Evolutionary conservation across 2,888 invertebrate species (phyloP), one percentile per base, ranked within the genome.

Genomic region (Monochamus alternatus): DNA sequence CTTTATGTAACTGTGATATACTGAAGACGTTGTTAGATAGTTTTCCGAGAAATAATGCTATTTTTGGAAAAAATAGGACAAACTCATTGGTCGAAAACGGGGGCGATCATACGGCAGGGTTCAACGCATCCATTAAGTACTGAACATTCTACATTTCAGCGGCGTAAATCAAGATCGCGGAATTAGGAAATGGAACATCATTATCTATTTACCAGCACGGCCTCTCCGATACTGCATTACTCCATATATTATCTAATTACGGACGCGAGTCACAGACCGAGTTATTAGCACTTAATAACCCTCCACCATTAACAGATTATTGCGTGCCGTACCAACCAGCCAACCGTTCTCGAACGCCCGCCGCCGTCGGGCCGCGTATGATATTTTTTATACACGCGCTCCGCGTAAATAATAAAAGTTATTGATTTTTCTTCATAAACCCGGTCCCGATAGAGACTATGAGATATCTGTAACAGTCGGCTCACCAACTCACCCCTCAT

Each of bases 331-430:
- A 55, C 14, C 12, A 52, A 10, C 12, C 51, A 38, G 38, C 38
- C 38, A 38, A 38, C 38, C 38, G 38, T 7, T 38, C 7, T 38
- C 38, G 22, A 38, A 38, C 38, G 1, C 38, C 7, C 38, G 38
- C 7, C 38, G 38, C 38, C 38, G 14, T n/a, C n/a, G 55, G 22
- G 22, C 55, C 5, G 55, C 55, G 55, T 55, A 55, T 5, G 14
- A n/a, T 14, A 55, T 55, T 55, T 55, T 55, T 55, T 55, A 55
- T 55, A 55, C 55, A 55, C 55, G 14, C 55, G 55, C 55, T 55
- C 55, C 55, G n/a, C 55, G 55, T 55, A n/a, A 55, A 55, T 55
- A 55, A 55, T 55, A 55, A 55, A 55, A 55, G n/a, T 55, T 55
- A 55, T 55, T 22, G 55, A 55, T 55, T 55, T 55, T 55, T 55